Conservation (phyloP, 2,797 vertebrate genomes). For the Aulostomus chinensis region DNA sequence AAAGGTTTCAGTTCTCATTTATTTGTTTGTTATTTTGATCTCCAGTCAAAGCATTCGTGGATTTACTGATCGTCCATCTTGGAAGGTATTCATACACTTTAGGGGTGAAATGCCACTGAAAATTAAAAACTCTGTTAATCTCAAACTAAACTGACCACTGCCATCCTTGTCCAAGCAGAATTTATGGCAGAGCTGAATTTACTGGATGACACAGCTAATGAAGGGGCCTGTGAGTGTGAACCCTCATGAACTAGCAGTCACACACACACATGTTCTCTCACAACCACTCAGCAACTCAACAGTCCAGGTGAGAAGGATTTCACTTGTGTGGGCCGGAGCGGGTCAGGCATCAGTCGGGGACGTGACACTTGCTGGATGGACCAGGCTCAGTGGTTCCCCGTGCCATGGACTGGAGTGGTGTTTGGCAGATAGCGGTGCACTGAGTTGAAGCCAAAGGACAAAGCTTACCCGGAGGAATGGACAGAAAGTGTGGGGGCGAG, state of each 20-base stretch:
- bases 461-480: conserved; percentile 28
- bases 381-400: conserved; percentile 24
- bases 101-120: too few species aligned
- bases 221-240: too few species aligned
- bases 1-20: too few species aligned
- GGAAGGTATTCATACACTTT: too few species aligned
- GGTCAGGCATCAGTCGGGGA: conserved; percentile 38
- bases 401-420: conserved; percentile 43
- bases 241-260: not conserved
- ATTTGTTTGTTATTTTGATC: too few species aligned
- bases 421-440: conserved; percentile 19
- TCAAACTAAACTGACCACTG: too few species aligned
- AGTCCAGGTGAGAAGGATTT: conserved; percentile 45
- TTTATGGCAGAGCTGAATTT: too few species aligned
- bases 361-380: conserved; percentile 27
- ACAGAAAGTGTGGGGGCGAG: conserved; percentile 58
- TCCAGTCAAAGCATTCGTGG: too few species aligned
- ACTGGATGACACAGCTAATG: too few species aligned
- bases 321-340: conserved; percentile 24
- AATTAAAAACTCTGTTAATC: too few species aligned
- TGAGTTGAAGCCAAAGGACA: conserved; percentile 43
- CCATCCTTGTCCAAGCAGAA: too few species aligned
- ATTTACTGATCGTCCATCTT: too few species aligned
- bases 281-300: conserved; percentile 37
- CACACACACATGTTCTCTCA: conserved; percentile 7